These are phyloP conservation scores for Dendrocopos noguchii DNA, from an alignment of 2,113 vertebrate genomes.

Conservation along the genomic window DNA sequence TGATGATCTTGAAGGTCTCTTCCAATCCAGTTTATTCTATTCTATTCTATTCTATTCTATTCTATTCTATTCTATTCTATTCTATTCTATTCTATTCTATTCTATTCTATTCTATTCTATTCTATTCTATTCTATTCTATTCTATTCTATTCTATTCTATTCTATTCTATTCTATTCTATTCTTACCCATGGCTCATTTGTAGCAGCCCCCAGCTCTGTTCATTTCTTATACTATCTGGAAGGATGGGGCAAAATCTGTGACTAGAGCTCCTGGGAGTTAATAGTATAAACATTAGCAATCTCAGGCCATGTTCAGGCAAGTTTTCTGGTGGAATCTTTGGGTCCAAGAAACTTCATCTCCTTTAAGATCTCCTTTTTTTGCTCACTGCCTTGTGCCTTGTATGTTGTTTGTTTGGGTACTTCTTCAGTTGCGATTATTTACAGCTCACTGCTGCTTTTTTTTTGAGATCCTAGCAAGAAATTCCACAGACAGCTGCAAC, in stretches of 20 bases:
- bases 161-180: too few relatives aligned
- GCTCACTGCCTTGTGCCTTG: background rate
- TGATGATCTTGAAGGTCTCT: too few relatives aligned
- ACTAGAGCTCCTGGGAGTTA: background rate
- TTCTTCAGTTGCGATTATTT: background rate
- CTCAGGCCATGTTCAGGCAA: background rate
- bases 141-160: too few relatives aligned
- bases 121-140: too few relatives aligned
- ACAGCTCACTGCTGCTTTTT: background rate
- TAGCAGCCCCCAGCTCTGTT: background rate
- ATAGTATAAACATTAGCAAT: background rate
- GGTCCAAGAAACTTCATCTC: background rate
- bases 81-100: too few relatives aligned
- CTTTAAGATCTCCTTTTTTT: background rate
- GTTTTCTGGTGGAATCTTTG: background rate
- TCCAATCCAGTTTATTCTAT: too few relatives aligned
- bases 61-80: too few relatives aligned
- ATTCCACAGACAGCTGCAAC: constrained; percentile 20
- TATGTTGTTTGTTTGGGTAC: background rate
- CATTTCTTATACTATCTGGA: background rate
- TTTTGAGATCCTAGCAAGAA: constrained; percentile 38
- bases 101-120: too few relatives aligned
- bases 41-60: too few relatives aligned
- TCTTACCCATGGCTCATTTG: background rate
- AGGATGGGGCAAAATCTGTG: background rate